Evolutionary conservation across 2,888 invertebrate species (phyloP).

Genomic region (Muscina levida): DNA sequence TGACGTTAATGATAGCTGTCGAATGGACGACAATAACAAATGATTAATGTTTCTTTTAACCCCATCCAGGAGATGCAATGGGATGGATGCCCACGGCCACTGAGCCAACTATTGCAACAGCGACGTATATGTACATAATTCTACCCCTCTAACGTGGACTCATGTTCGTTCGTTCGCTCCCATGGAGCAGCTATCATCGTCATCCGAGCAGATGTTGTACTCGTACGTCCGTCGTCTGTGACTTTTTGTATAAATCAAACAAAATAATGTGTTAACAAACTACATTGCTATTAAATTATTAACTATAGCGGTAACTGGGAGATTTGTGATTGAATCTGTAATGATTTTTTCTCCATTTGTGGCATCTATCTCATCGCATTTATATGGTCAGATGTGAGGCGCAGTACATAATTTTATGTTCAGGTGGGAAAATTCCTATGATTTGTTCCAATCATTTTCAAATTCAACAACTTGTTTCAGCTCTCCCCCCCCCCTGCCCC

Average conservation of each 20-base stretch:
- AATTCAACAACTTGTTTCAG: constrained; percentile 55
- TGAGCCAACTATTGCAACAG: neutral
- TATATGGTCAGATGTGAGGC: constrained; percentile 56
- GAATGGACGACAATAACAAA: constrained; percentile 66
- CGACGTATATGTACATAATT: neutral
- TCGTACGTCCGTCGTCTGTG: neutral
- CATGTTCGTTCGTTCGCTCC: neutral
- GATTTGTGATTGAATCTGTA: constrained; percentile 24
- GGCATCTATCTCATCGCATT: constrained; percentile 23
- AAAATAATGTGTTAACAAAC: constrained; percentile 63
- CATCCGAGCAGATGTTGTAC: constrained; percentile 43
- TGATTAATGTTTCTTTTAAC: constrained; percentile 65
- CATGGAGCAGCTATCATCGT: neutral
- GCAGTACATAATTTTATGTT: constrained; percentile 40
- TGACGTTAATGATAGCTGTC: constrained; percentile 66
- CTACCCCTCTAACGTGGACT: no score
- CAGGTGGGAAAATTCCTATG: constrained; percentile 64
- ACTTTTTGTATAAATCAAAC: constrained; percentile 38
- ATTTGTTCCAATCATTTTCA: constrained; percentile 63
- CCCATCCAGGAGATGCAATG: constrained; percentile 30
- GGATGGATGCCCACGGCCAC: neutral
- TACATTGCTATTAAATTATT: constrained; percentile 61
- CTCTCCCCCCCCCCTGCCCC: constrained; percentile 8
- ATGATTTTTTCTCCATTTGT: constrained; percentile 3
- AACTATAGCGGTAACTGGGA: constrained; percentile 55